Conservation (phyloP, 2,888 invertebrate species). For the Tinea pellionella region DNA sequence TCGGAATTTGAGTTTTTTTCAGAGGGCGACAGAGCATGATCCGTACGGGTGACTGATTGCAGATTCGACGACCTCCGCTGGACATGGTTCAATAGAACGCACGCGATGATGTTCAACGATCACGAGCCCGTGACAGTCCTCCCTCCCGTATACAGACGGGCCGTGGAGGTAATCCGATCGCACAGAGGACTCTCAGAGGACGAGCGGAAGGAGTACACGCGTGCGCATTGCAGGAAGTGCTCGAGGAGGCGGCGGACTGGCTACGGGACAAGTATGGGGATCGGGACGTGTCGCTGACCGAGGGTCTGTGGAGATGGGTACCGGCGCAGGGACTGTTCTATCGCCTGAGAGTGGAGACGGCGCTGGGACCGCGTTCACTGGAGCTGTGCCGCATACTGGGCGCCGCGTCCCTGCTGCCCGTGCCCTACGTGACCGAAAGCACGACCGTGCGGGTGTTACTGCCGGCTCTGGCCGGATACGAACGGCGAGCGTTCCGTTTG, state of each 20-base stretch:
- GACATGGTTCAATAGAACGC: conserved; percentile 79
- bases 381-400: conserved; percentile 88
- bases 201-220: too few species aligned
- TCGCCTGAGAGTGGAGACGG: conserved; percentile 27
- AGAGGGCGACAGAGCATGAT: too few species aligned
- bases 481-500: conserved; percentile 38
- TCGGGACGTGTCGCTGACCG: conserved; percentile 22
- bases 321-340: conserved; percentile 40
- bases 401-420: conserved; percentile 87
- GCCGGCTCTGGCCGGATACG: conserved; percentile 50
- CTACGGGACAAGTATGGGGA: not conserved
- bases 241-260: not conserved
- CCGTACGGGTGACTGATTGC: too few species aligned
- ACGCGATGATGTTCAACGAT: conserved; percentile 85
- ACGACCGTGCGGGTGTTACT: conserved; percentile 83
- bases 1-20: too few species aligned
- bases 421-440: conserved; percentile 96
- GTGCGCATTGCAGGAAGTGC: conserved; percentile 25
- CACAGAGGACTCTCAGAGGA: too few species aligned
- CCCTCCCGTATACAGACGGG: conserved; percentile 68
- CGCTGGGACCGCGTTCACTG: conserved; percentile 58
- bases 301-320: conserved; percentile 48
- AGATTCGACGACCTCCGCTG: conserved; percentile 83
- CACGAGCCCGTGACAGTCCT: conserved; percentile 76
- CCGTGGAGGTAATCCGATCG: conserved; percentile 68